Conservation (phyloP, 2,797 vertebrate species). For the Sebastes baramenuke region DNA sequence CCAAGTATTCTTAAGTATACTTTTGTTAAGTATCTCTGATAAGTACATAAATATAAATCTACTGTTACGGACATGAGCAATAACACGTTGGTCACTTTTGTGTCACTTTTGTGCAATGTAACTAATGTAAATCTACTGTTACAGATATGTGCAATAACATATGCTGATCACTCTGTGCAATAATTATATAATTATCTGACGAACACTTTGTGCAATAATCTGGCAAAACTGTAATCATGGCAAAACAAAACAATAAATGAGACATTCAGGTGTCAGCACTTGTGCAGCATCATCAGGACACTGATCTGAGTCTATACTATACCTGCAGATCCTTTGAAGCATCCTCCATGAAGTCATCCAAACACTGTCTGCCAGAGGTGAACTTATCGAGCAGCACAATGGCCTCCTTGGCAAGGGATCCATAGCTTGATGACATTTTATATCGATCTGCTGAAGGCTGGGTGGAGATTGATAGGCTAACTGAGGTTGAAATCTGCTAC, state of each 20-base stretch:
- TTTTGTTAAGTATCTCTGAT: no score
- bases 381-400: conserved; percentile 83
- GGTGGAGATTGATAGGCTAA: not conserved
- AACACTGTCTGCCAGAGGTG: conserved; percentile 75
- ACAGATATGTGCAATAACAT: no score
- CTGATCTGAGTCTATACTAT: conserved; percentile 21
- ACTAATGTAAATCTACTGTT: no score
- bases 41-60: no score
- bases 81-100: no score
- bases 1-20: no score
- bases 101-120: no score
- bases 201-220: no score
- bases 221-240: no score
- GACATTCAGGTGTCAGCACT: not conserved
- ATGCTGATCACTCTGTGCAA: no score
- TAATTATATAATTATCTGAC: no score
- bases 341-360: conserved; percentile 85
- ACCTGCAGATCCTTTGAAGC: conserved; percentile 83
- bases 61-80: no score
- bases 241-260: conserved; percentile 2
- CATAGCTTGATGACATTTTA: conserved; percentile 82
- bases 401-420: conserved; percentile 80
- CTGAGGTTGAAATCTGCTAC: not conserved
- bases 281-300: not conserved
- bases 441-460: not conserved